Percentiles rank a stretch among this genome's conserved stretches.
phyloP scores from a whole-genome alignment of 53 echinoderm and acorn worm species.

The Actinopyga echinites region DNA sequence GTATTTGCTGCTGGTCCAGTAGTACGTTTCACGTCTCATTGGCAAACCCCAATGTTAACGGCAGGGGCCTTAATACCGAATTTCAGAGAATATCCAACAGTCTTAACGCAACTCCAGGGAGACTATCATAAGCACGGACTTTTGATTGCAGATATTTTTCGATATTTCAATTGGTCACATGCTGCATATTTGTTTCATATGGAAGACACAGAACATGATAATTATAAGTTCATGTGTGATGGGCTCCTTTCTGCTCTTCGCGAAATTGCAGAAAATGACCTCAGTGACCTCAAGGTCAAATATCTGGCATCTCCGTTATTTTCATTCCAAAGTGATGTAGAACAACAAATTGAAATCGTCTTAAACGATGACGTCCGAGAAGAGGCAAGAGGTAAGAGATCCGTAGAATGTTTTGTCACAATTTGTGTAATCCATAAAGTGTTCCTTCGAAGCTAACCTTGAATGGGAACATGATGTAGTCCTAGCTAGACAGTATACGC shows the following conservation, averaged over 20 bases:
- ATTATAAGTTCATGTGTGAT: slow-evolving; percentile 5
- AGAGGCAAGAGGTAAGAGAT: neutral
- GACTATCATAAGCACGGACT: slow-evolving; percentile 42
- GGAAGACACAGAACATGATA: neutral
- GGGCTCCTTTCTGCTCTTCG: neutral
- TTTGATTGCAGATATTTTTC: slow-evolving; percentile 39
- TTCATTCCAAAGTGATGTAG: too few relatives aligned
- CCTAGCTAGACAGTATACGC: too few relatives aligned
- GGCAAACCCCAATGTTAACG: slow-evolving; percentile 71
- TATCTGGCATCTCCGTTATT: too few relatives aligned
- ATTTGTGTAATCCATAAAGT: too few relatives aligned
- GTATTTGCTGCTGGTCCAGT: slow-evolving; percentile 68
- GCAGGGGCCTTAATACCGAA: slow-evolving; percentile 61
- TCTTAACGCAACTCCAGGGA: slow-evolving; percentile 58
- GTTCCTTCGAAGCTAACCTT: too few relatives aligned
- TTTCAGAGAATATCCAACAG: slow-evolving; percentile 29
- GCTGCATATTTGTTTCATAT: slow-evolving; percentile 8
- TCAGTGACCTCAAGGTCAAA: neutral
- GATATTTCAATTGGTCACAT: slow-evolving; percentile 30
- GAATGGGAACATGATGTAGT: too few relatives aligned
- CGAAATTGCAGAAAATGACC: neutral
- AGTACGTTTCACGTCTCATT: slow-evolving; percentile 60
- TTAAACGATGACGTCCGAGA: neutral
- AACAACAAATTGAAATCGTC: too few relatives aligned
- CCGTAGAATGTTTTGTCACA: too few relatives aligned